A percentile compares a stretch with the other conserved stretches of the same genome.
phyloP scores from a whole-genome alignment of 1,140 invertebrate genomes.

The Cyclina sinensis region DNA sequence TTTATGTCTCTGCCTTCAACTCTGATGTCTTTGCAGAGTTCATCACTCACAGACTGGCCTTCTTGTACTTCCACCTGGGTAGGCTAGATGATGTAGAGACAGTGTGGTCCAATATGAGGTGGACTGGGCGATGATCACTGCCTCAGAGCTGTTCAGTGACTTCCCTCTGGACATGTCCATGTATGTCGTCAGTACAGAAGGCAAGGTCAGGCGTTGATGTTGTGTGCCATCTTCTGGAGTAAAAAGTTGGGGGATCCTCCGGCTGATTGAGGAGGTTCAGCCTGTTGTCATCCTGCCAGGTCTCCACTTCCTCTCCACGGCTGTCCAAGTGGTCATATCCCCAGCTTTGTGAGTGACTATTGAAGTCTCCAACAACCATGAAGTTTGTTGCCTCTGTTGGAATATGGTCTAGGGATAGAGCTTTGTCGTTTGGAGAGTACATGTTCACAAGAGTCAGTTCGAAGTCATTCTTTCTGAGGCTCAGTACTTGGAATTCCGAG shows the following conservation, averaged over 20 bases:
- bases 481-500: too few relatives aligned
- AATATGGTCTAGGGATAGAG: too few relatives aligned
- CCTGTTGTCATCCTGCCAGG: constrained; percentile 31
- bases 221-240: constrained; percentile 30
- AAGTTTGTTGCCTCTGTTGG: too few relatives aligned
- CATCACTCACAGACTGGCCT: not conserved
- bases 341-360: too few relatives aligned
- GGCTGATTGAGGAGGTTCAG: constrained; percentile 16
- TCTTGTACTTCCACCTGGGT: constrained; percentile 50
- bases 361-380: too few relatives aligned
- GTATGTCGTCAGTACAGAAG: constrained; percentile 47
- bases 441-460: too few relatives aligned
- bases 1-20: too few relatives aligned
- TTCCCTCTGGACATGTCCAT: not conserved
- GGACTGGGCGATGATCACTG: constrained; percentile 31
- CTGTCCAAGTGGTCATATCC: constrained; percentile 40
- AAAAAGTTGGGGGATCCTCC: constrained; percentile 1
- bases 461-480: too few relatives aligned
- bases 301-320: constrained; percentile 44
- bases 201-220: constrained; percentile 44
- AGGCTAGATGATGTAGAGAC: too few relatives aligned
- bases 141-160: constrained; percentile 10
- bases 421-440: too few relatives aligned
- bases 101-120: constrained; percentile 1
- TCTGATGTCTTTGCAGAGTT: not conserved